phyloP scores from a whole-genome alignment of 2,888 invertebrate genomes.

The Eupithecia tripunctaria region DNA sequence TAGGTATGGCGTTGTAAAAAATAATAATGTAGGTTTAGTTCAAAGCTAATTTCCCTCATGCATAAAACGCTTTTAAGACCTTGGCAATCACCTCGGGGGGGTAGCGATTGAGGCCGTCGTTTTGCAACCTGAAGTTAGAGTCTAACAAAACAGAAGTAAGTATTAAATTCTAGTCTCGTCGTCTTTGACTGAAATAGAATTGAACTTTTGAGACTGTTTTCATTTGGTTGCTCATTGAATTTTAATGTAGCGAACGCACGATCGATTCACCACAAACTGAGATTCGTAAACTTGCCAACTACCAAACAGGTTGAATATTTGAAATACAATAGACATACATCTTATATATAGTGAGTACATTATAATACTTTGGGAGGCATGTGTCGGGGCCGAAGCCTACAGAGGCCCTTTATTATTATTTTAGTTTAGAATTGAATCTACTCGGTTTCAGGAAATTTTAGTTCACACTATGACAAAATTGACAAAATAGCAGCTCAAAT shows the following conservation, averaged over 20 bases:
- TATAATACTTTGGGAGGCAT: not conserved
- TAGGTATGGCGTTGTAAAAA: not conserved
- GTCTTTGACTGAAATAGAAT: slow-evolving; percentile 21
- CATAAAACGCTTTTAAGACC: slow-evolving; percentile 20
- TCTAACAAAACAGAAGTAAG: slow-evolving; percentile 19
- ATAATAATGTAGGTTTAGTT: not conserved
- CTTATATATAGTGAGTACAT: not conserved
- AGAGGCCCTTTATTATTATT: too few species aligned
- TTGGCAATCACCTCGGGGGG: not conserved
- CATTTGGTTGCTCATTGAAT: slow-evolving; percentile 23
- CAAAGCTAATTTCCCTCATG: not conserved
- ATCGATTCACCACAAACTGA: slow-evolving; percentile 16
- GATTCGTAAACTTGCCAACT: not conserved
- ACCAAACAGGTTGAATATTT: not conserved
- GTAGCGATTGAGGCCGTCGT: slow-evolving; percentile 12
- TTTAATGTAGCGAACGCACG: slow-evolving; percentile 23
- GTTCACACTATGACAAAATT: too few species aligned
- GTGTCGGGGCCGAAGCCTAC: too few species aligned
- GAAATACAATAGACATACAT: not conserved
- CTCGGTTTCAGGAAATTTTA: too few species aligned
- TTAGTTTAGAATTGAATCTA: too few species aligned
- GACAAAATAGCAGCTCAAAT: too few species aligned
- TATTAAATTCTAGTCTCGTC: slow-evolving; percentile 20
- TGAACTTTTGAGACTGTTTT: slow-evolving; percentile 24
- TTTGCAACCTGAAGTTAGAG: slow-evolving; percentile 10